phyloP scores from a whole-genome alignment of 2,113 vertebrate species.

The Eurypyga helias region DNA sequence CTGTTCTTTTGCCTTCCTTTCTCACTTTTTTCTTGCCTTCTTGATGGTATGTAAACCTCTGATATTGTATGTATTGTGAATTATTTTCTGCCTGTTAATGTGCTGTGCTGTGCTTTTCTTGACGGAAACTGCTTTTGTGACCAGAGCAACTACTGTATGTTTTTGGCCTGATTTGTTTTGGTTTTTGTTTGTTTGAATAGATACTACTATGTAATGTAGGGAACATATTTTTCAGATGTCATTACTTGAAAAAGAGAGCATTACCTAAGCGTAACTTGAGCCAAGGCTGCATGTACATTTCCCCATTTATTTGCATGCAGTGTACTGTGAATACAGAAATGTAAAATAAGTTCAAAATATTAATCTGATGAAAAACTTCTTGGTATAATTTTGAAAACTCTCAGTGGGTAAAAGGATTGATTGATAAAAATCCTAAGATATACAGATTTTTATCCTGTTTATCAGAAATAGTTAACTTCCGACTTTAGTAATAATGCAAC shows the following conservation, averaged over 20 bases:
- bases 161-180: constrained; percentile 7
- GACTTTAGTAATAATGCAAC: not conserved
- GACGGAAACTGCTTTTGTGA: constrained; percentile 15
- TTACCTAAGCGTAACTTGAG: not conserved
- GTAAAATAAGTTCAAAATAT: not conserved
- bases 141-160: constrained; percentile 38
- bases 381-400: not conserved
- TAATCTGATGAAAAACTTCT: not conserved
- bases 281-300: not conserved
- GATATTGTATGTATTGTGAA: constrained; percentile 52
- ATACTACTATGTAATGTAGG: not conserved
- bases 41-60: constrained; percentile 61
- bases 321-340: not conserved
- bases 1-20: constrained; percentile 38
- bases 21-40: not conserved
- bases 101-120: constrained; percentile 56
- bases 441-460: not conserved
- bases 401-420: not conserved
- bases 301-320: not conserved
- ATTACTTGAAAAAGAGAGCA: not conserved
- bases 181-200: constrained; percentile 37
- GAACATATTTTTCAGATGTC: not conserved
- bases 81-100: constrained; percentile 64
- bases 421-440: not conserved
- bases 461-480: not conserved